These are phyloP conservation scores for Chinchilla lanigera DNA, from an alignment of 2,113 vertebrate species.

Conservation along the genomic window DNA sequence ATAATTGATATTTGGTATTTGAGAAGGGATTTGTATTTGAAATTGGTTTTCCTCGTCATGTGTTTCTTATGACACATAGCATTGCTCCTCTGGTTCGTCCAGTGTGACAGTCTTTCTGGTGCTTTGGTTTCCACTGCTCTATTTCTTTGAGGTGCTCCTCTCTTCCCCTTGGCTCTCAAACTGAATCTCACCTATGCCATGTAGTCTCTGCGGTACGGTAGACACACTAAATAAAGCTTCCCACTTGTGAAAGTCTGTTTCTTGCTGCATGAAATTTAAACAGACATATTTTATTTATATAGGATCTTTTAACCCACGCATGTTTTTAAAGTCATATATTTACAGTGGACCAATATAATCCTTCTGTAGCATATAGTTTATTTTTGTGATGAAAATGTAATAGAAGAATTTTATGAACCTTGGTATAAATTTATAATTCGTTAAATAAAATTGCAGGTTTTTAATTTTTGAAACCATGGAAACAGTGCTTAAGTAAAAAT, in stretches of 20 bases:
- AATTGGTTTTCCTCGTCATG: background rate
- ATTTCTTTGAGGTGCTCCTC: background rate
- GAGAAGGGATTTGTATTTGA: background rate
- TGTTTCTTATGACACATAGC: background rate
- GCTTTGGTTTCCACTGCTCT: background rate
- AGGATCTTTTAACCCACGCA: background rate
- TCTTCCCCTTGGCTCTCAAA: background rate
- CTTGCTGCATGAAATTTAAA: conserved; percentile 25
- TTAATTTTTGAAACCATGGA: conserved; percentile 50
- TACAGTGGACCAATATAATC: background rate
- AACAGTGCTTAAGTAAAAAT: conserved; percentile 24
- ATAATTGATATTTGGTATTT: background rate
- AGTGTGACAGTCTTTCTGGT: background rate
- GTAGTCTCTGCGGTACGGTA: background rate
- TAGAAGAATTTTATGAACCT: background rate
- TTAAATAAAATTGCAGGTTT: background rate
- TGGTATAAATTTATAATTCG: background rate
- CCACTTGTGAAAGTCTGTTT: conserved; percentile 61
- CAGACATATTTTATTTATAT: conserved; percentile 57
- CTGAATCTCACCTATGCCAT: background rate
- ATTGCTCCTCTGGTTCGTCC: background rate
- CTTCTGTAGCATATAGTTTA: background rate
- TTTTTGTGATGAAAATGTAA: background rate
- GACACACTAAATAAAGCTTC: background rate
- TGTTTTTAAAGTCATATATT: conserved; percentile 10